Percentiles rank a stretch among this genome's conserved stretches.
These are phyloP conservation scores for Trisateles emortualis DNA, from an alignment of 2,888 invertebrate genomes.

Conservation along the genomic window DNA sequence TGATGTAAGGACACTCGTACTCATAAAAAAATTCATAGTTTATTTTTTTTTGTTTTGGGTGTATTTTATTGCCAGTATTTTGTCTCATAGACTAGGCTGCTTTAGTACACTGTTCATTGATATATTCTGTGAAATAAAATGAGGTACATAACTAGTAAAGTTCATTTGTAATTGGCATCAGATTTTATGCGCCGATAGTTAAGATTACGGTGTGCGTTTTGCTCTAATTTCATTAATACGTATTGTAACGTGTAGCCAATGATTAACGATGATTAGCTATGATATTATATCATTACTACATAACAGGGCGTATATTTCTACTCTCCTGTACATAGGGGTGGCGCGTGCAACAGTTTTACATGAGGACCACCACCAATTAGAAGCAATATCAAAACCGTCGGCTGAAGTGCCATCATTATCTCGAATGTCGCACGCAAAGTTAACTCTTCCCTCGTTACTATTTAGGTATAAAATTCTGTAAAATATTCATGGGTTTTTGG, in stretches of 20 bases:
- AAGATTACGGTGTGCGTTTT: not conserved
- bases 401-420: slow-evolving; percentile 86
- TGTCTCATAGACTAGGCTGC: no score
- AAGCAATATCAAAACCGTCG: slow-evolving; percentile 82
- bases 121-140: not conserved
- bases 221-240: slow-evolving; percentile 1
- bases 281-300: slow-evolving; percentile 18
- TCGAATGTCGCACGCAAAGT: slow-evolving; percentile 62
- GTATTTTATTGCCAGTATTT: no score
- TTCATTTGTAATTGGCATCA: not conserved
- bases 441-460: slow-evolving; percentile 62
- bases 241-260: not conserved
- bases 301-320: slow-evolving; percentile 32
- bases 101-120: not conserved
- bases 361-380: slow-evolving; percentile 83
- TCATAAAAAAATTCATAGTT: no score
- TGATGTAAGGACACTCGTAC: not conserved
- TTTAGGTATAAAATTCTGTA: slow-evolving; percentile 74
- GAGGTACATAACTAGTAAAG: no score
- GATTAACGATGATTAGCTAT: slow-evolving; percentile 8
- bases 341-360: slow-evolving; percentile 85
- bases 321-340: slow-evolving; percentile 68
- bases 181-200: not conserved
- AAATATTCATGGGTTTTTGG: slow-evolving; percentile 81
- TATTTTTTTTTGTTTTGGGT: no score